phyloP scores from a whole-genome alignment of 2,888 invertebrate genomes.

The Rotaria sp. region DNA sequence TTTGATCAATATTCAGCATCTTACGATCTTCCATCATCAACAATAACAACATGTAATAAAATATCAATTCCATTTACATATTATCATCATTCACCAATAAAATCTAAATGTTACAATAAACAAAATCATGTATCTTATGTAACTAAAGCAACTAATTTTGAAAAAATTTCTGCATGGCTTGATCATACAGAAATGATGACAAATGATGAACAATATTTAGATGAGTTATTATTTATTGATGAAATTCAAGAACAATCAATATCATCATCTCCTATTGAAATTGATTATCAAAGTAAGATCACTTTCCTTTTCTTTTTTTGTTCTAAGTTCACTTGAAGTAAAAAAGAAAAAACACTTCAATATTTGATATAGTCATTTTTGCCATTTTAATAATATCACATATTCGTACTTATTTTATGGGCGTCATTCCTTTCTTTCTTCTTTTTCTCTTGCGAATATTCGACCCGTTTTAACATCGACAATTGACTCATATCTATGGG shows the following conservation, averaged over 20 bases:
- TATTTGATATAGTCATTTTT: background rate
- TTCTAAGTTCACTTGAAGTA: background rate
- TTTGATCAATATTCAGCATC: background rate
- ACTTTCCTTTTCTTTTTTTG: background rate
- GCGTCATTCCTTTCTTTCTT: background rate
- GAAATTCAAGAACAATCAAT: background rate
- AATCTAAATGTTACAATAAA: background rate
- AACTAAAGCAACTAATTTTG: background rate
- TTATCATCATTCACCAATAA: background rate
- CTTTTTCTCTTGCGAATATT: background rate
- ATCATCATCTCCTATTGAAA: background rate
- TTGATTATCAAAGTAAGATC: background rate
- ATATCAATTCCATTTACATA: background rate
- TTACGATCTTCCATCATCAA: background rate
- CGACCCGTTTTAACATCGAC: background rate
- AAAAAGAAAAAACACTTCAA: background rate
- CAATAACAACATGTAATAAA: background rate
- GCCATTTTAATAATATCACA: background rate
- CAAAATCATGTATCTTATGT: background rate
- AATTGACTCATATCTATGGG: background rate
- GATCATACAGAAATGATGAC: background rate
- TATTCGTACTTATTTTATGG: background rate
- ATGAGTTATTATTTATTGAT: background rate
- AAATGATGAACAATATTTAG: background rate
- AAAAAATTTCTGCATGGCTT: constrained; percentile 20